Percentiles rank a stretch among this genome's conserved stretches.
Conservation (phyloP, 2,113 vertebrate genomes). For the Leptodactylus fuscus region DNA sequence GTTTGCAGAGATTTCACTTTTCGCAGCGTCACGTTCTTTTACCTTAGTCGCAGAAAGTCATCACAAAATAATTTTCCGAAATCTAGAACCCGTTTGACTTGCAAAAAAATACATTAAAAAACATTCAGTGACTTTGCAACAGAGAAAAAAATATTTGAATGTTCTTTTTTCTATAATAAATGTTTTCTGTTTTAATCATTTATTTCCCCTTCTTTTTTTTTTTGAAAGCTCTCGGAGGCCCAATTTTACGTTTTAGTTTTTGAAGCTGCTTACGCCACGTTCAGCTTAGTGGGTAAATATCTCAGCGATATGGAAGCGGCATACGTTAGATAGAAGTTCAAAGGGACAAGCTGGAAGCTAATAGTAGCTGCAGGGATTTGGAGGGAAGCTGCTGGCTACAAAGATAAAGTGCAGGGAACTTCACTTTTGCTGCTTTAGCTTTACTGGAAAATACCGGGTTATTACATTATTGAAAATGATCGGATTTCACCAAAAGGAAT, state of each 20-base stretch:
- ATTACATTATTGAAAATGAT: background rate
- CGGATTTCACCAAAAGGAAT: background rate
- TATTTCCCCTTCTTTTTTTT: slow-evolving; percentile 5
- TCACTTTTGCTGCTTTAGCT: slow-evolving; percentile 3
- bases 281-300: slow-evolving; percentile 17
- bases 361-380: slow-evolving; percentile 39
- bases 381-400: slow-evolving; percentile 32
- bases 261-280: slow-evolving; percentile 13
- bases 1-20: background rate
- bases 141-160: background rate
- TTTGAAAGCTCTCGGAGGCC: background rate
- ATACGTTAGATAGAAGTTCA: slow-evolving; percentile 30
- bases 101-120: background rate
- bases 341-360: slow-evolving; percentile 44
- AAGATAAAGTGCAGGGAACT: slow-evolving; percentile 17
- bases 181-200: slow-evolving; percentile 20
- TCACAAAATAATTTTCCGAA: background rate
- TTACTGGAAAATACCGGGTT: background rate
- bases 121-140: background rate
- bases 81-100: background rate
- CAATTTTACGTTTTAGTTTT: slow-evolving; percentile 8
- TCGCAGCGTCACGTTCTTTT: background rate
- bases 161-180: slow-evolving; percentile 15
- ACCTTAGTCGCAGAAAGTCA: background rate
- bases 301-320: slow-evolving; percentile 11